A percentile compares a stretch with the other conserved stretches of the same genome.
Conservation (phyloP, 2,113 vertebrate species). For the Anhinga rufa region DNA sequence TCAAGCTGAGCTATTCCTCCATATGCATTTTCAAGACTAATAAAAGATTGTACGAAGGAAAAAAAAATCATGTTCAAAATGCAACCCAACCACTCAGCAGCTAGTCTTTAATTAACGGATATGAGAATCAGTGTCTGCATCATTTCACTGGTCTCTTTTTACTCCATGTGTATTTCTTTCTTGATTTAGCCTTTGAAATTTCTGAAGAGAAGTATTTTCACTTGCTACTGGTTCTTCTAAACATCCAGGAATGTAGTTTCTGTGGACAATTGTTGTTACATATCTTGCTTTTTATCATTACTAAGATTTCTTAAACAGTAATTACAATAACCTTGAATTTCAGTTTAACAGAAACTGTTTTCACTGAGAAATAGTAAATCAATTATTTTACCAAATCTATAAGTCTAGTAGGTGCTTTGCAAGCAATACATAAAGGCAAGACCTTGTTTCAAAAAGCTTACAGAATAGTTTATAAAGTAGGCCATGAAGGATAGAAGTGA, state of each 20-base stretch:
- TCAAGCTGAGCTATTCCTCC: background rate
- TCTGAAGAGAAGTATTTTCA: background rate
- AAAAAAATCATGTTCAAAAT: background rate
- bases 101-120: background rate
- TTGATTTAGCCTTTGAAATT: background rate
- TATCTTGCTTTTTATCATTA: background rate
- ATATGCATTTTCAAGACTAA: background rate
- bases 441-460: background rate
- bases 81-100: background rate
- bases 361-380: background rate
- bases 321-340: background rate
- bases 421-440: background rate
- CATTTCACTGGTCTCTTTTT: background rate
- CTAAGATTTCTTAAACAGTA: background rate
- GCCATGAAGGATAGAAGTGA: background rate
- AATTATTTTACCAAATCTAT: background rate
- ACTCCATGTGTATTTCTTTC: background rate
- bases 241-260: background rate
- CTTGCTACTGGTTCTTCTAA: background rate
- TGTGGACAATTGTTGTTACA: background rate
- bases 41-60: background rate
- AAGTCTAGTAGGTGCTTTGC: background rate
- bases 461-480: background rate
- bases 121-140: background rate
- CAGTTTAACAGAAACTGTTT: background rate